Evolutionary conservation across 2,888 invertebrate species (phyloP).

Genomic region (Cephus pulcher): DNA sequence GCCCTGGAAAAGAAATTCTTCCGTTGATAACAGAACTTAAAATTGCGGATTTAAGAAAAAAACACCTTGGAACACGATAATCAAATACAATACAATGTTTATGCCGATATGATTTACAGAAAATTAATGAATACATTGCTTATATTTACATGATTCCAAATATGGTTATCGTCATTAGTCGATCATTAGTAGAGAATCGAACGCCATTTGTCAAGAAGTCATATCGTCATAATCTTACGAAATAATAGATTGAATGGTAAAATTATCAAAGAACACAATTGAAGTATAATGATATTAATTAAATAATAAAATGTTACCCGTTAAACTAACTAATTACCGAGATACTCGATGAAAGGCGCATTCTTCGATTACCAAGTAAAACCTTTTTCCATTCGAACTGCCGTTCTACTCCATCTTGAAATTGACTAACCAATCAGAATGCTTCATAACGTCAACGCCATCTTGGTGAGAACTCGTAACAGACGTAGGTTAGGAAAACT

Average conservation of each 20-base stretch:
- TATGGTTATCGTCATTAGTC: background rate
- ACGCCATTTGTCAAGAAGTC: background rate
- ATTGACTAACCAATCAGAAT: background rate
- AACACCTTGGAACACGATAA: background rate
- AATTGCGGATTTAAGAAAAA: background rate
- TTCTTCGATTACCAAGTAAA: background rate
- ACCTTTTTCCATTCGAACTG: background rate
- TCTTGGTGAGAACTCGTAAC: background rate
- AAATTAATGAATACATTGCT: background rate
- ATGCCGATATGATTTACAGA: background rate
- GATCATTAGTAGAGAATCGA: background rate
- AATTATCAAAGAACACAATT: background rate
- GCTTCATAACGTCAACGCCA: background rate
- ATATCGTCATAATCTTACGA: background rate
- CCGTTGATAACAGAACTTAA: background rate
- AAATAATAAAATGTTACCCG: background rate
- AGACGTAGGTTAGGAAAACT: constrained; percentile 33
- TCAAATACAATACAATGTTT: background rate
- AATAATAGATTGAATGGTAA: background rate
- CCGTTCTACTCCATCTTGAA: background rate
- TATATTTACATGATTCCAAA: background rate
- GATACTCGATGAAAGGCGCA: background rate
- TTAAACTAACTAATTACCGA: background rate
- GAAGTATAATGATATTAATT: background rate
- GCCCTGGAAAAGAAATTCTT: background rate